Base-by-base conservation (phyloP, 2,888 invertebrate genomes). In the Laothoe populi region DNA sequence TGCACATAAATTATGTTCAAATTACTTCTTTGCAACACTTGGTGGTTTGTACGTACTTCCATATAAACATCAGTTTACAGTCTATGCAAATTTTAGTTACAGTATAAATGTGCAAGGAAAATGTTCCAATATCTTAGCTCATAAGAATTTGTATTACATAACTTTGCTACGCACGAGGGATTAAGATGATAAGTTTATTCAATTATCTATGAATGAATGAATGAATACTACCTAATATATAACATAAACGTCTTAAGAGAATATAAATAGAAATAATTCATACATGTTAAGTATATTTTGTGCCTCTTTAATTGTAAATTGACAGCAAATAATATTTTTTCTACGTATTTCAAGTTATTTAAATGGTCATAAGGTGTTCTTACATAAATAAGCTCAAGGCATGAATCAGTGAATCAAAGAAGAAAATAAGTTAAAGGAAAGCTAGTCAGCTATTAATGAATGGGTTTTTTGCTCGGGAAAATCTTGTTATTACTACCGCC, bases 1-100 rank as follows among this genome's bases (percentile, higher is more conserved):
- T 53, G 53, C 35, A 35, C 53, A 53, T 53, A 53, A 53, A 53
- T 53, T 53, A 35, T 35, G 10, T 53, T 31, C 53, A 53, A 53
- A 53, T 53, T 35, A 53, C 53, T 35, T 53, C 53, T 53, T 53
- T 35, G 53, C 53, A 16, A 53, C 53, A 35, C 53, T 19, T 53
- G 31, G 11, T 19, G 35, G 53, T 35, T 53, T 53, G 53, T 53
- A 10, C 10, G 53, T 19, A 16, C 31, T 53, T 53, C 8, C 19
- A 19, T 19, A n/a, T 24, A 8, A 16, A 3, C 40, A 7, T n/a
- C 42, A 42, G n/a, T 3, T 2, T 42, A 42, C 42, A 42, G n/a
- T 7, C 4, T 26, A 7, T n/a, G 31, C n/a, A 49, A n/a, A n/a
- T n/a, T 16, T 26, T 31, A 49, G 49, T n/a, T n/a, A n/a, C n/a